These are phyloP conservation scores for Pelmatolapia mariae DNA, from an alignment of 2,113 vertebrate genomes.

Conservation along the genomic window DNA sequence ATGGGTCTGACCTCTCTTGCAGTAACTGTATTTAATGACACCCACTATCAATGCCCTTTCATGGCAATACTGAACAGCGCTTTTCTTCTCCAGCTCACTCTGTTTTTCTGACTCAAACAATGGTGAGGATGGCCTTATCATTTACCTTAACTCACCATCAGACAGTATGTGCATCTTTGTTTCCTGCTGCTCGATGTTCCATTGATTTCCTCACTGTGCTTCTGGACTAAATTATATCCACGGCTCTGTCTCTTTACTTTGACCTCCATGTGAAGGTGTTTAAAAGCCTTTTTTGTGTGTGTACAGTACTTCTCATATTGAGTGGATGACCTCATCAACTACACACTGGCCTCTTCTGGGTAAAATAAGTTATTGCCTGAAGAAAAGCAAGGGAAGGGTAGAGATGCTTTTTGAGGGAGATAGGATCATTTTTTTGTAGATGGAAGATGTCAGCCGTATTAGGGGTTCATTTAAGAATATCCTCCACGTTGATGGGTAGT, in stretches of 20 bases:
- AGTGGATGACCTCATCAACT: conserved; percentile 38
- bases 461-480: not conserved
- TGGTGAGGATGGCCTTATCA: not conserved
- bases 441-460: conserved; percentile 23
- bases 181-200: not conserved
- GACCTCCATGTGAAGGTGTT: conserved; percentile 4
- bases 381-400: not conserved
- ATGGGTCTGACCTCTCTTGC: conserved; percentile 36
- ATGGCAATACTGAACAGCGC: conserved; percentile 10
- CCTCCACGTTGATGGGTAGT: conserved; percentile 4
- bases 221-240: not conserved
- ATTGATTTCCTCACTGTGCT: conserved; percentile 24
- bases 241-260: not conserved
- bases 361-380: conserved; percentile 4
- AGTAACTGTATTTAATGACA: conserved; percentile 7
- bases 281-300: not conserved
- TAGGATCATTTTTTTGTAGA: not conserved
- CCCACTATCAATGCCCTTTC: conserved; percentile 13
- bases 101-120: conserved; percentile 15
- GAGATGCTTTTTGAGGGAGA: not conserved
- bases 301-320: not conserved
- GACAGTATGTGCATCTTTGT: not conserved
- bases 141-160: not conserved
- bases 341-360: conserved; percentile 61
- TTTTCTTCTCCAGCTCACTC: not conserved